Evolutionary conservation across 2,888 invertebrate genomes (phyloP), one percentile per base, ranked within the genome.

Genomic region (Glaucopsyche alexis): DNA sequence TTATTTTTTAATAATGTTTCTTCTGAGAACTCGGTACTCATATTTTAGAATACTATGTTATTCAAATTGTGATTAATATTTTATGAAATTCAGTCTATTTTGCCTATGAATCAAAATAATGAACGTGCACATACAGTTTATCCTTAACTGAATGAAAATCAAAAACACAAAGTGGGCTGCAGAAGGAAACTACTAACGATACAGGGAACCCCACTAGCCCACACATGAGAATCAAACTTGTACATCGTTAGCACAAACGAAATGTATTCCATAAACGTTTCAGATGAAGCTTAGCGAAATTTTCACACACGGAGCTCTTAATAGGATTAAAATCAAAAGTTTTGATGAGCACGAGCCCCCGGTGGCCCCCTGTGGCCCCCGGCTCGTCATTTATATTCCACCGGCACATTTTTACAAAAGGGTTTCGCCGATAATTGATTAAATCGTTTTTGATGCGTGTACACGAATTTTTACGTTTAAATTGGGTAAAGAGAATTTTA

Each of bases 241-340:
- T 67, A 19, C 42, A 19, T 45, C 45, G 42, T 67, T 42, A 67
- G 67, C 45, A 42, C 16, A 47, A 69, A 47, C 47, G 45, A 47
- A 69, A 69, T 47, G 47, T 47, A 29, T 49, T 69, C 47, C 45
- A 69, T 19, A 69, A 69, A 45, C 45, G 69, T 47, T 69, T 47
- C 69, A 47, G 49, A 47, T 69, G 49, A 49, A 47, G 69, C 69
- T 69, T 69, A 29, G 69, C 47, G 14, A 69, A 47, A 45, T 67
- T 67, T 72, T 72, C 72, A 72, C 72, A 72, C 67, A 50, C 52
- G 45, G 60, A 72, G 72, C 72, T 67, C 65, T 55, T 67, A 72
- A 72, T 72, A 66, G 67, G 72, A 72, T 72, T 72, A 72, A 67
- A 72, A 49, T 65, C 16, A 19, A 72, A 72, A 72, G 66, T 72